Percentiles rank a stretch among this genome's conserved stretches.
phyloP scores from a whole-genome alignment of 2,797 vertebrate genomes.

The Crocodylus rhombifer region DNA sequence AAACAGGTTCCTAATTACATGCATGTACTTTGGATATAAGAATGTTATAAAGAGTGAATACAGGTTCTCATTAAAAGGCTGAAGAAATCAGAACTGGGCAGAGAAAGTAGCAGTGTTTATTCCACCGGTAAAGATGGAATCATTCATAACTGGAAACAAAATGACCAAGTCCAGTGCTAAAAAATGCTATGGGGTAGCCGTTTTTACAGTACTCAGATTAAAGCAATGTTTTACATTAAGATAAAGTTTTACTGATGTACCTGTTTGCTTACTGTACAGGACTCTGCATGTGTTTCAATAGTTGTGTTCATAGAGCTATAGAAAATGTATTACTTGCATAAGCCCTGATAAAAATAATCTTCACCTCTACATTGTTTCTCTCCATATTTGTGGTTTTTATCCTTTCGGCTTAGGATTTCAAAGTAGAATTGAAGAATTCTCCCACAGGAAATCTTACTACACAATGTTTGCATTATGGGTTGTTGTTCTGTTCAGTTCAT shows the following conservation, averaged over 20 bases:
- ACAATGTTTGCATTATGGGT: background rate
- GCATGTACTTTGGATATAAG: conserved; percentile 22
- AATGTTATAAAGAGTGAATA: conserved; percentile 47
- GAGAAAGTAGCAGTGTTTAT: background rate
- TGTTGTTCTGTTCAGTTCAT: background rate
- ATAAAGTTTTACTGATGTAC: background rate
- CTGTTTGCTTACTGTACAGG: background rate
- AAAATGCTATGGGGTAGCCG: background rate
- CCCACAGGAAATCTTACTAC: background rate
- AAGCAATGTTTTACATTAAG: background rate
- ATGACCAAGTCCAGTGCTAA: background rate
- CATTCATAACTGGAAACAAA: background rate
- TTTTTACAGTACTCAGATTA: background rate
- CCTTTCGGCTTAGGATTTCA: background rate
- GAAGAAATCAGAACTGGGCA: background rate
- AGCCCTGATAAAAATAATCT: background rate
- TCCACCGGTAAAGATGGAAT: background rate
- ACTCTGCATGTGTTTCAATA: background rate
- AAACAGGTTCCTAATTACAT: conserved; percentile 62
- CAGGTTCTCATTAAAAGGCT: conserved; percentile 10
- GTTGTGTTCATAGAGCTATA: background rate
- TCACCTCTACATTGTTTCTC: background rate
- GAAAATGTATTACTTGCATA: background rate
- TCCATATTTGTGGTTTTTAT: background rate
- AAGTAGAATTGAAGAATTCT: rapidly evolving